Evolutionary conservation across 1,140 invertebrate genomes (phyloP).

Genomic region (Lucilia cuprina): DNA sequence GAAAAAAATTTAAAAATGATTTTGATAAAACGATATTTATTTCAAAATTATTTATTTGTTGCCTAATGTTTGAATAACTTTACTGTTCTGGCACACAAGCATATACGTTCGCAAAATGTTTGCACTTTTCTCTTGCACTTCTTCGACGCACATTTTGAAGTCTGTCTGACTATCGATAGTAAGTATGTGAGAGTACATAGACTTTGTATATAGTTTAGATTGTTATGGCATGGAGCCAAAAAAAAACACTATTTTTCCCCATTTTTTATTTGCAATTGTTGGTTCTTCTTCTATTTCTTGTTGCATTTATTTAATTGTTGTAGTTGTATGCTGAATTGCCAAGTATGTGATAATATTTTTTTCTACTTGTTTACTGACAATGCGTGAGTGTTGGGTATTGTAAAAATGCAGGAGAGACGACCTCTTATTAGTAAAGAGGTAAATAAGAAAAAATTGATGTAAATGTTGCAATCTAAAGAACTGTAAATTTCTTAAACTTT

Average conservation of each 20-base stretch:
- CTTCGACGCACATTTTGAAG: not conserved
- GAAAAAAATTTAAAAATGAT: no score
- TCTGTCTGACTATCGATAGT: not conserved
- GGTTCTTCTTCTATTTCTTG: not conserved
- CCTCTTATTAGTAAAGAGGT: no score
- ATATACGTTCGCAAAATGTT: no score
- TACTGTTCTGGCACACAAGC: not conserved
- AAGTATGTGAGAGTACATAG: not conserved
- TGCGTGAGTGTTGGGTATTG: not conserved
- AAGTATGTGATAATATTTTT: not conserved
- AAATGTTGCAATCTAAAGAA: no score
- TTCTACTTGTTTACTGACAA: not conserved
- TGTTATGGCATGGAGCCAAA: slow-evolving; percentile 9
- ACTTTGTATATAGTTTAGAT: not conserved
- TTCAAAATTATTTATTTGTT: no score
- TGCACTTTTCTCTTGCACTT: no score
- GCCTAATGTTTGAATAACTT: not conserved
- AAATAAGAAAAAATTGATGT: no score
- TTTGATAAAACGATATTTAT: no score
- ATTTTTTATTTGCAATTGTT: not conserved
- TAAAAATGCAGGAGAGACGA: not conserved
- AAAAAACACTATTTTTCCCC: not conserved
- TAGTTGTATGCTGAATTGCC: not conserved
- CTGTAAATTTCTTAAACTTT: no score
- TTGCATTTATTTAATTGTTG: not conserved